Evolutionary conservation across 2,797 vertebrate genomes (phyloP).

Genomic region (Trematomus bernacchii): DNA sequence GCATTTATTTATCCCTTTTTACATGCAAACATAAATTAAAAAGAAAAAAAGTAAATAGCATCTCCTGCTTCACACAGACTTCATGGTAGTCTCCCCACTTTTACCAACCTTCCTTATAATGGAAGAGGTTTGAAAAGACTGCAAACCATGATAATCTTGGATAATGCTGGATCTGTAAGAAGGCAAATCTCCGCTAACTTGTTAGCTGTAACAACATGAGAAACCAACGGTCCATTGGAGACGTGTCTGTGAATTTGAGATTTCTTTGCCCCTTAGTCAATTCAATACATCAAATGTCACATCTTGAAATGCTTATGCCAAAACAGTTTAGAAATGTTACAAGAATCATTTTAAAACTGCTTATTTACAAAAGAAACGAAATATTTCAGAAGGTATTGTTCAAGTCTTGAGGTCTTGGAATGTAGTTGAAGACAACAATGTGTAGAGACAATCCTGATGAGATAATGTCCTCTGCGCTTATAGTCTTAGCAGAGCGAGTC

Average conservation of each 20-base stretch:
- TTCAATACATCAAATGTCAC: neutral
- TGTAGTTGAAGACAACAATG: neutral
- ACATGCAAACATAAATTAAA: slow-evolving; percentile 5
- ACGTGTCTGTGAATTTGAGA: neutral
- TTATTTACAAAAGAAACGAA: neutral
- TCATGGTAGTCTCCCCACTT: neutral
- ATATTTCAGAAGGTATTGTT: neutral
- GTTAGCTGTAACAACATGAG: neutral
- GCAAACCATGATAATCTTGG: neutral
- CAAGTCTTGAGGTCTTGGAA: neutral
- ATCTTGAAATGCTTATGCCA: neutral
- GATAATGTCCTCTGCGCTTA: neutral
- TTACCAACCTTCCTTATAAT: neutral
- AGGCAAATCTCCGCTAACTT: neutral
- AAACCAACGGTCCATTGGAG: neutral
- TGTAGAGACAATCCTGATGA: neutral
- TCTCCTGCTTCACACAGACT: neutral
- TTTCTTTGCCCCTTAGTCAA: neutral
- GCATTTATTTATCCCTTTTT: slow-evolving; percentile 18
- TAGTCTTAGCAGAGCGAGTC: slow-evolving; percentile 75
- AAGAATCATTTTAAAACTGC: neutral
- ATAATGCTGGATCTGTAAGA: neutral
- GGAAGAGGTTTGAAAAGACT: neutral
- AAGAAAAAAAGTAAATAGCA: neutral
- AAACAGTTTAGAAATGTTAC: neutral